Base-by-base conservation (phyloP, 2,888 invertebrate genomes). In the Parelbella ahira region DNA sequence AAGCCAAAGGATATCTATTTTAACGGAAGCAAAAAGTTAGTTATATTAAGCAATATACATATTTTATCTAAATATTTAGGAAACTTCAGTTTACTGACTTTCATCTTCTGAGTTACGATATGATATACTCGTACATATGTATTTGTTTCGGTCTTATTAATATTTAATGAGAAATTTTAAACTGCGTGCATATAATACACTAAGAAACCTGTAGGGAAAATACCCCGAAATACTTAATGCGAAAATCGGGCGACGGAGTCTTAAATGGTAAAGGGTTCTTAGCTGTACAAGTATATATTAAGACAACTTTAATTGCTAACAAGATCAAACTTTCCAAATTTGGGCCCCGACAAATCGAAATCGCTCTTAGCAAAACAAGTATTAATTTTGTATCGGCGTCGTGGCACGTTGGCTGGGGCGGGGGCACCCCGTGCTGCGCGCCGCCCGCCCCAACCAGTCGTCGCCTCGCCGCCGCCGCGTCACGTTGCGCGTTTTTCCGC, bases 321-420 rank as follows among this genome's bases (percentile, higher is more conserved):
- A 82, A 82, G 83, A 81, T 81, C 77, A 72, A 84, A 84, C 83
- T 84, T 86, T 84, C 62, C 67, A 79, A 75, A 84, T 83, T 80
- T 70, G 66, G 68, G 68, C 74, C 71, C 76, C 81, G 76, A 84
- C 84, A 84, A 87, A 86, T 84, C 86, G 84, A 81, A 84, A 83
- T 83, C 78, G 81, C 78, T 84, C 82, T 83, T 81, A 79, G 79
- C 77, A 80, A 84, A 84, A 84, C 81, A 84, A 84, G 86, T 86
- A 86, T 86, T 86, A 86, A 86, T 84, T 83, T 82, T 82, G 83
- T 83, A 83, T 84, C 81, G 81, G 74, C 67, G 69, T 74, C 68
- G 63, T 63, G 61, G 63, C 49, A 48, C 47, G 57, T 59, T 50
- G 53, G 63, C 59, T 64, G 56, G 63, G 67, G 60, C 62, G 63